phyloP scores from a whole-genome alignment of 1,140 invertebrate species.

The Geopemphigus sp. region DNA sequence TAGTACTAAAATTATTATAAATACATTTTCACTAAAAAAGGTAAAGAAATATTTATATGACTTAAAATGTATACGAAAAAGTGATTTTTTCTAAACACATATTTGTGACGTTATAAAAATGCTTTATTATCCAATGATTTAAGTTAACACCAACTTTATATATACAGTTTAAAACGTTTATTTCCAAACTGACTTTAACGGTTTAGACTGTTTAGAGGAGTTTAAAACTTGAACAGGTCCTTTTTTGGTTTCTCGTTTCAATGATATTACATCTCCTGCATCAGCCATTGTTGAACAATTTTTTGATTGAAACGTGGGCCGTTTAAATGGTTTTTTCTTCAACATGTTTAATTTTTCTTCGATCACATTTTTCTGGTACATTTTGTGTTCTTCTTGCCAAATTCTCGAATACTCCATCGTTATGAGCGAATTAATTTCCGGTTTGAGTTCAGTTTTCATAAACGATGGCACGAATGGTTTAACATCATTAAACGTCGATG shows the following conservation, averaged over 20 bases:
- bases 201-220: neutral
- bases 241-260: neutral
- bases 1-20: no score
- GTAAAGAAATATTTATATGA: neutral
- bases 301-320: neutral
- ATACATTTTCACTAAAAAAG: no score
- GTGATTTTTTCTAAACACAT: neutral
- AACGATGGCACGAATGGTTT: constrained; percentile 31
- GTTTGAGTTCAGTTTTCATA: constrained; percentile 1
- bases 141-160: neutral
- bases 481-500: neutral
- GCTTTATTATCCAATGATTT: neutral
- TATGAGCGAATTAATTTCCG: neutral
- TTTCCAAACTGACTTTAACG: neutral
- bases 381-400: constrained; percentile 13
- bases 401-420: constrained; percentile 27
- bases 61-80: neutral
- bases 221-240: neutral
- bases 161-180: neutral
- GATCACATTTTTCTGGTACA: neutral
- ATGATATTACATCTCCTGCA: no score
- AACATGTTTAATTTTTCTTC: neutral
- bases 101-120: neutral
- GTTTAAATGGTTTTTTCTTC: constrained; percentile 4
- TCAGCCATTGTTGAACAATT: neutral